phyloP scores from a whole-genome alignment of 2,797 vertebrate genomes.

The Syncerus caffer region DNA sequence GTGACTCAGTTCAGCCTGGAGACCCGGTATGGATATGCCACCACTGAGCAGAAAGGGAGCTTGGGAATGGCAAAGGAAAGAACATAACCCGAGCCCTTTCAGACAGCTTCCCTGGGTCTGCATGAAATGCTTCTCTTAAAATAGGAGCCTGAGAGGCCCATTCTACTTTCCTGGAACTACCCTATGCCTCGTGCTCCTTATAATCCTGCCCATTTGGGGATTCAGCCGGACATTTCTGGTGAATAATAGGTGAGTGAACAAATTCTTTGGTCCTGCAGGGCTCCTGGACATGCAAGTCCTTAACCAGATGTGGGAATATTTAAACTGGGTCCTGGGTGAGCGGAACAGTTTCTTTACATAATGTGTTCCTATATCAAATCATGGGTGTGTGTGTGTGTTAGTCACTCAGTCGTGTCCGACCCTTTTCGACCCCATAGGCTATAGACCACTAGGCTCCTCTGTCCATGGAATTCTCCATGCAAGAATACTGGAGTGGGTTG shows the following conservation, averaged over 20 bases:
- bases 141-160: background rate
- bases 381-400: background rate
- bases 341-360: background rate
- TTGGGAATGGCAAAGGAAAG: background rate
- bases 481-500: background rate
- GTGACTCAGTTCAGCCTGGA: background rate
- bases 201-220: background rate
- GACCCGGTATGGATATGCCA: background rate
- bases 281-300: background rate
- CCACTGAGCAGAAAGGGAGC: background rate
- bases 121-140: constrained; percentile 7
- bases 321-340: background rate
- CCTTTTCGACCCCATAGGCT: background rate
- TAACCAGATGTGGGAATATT: background rate
- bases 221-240: background rate
- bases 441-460: background rate
- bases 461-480: background rate
- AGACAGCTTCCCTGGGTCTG: background rate
- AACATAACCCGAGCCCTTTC: background rate
- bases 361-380: background rate
- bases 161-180: background rate
- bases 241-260: background rate
- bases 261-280: background rate
- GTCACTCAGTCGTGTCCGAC: background rate
- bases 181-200: background rate